Percentiles rank a stretch among this genome's conserved stretches.
These are phyloP conservation scores for Drosophila ezoana DNA, from an alignment of 2,888 invertebrate species.

Conservation along the genomic window DNA sequence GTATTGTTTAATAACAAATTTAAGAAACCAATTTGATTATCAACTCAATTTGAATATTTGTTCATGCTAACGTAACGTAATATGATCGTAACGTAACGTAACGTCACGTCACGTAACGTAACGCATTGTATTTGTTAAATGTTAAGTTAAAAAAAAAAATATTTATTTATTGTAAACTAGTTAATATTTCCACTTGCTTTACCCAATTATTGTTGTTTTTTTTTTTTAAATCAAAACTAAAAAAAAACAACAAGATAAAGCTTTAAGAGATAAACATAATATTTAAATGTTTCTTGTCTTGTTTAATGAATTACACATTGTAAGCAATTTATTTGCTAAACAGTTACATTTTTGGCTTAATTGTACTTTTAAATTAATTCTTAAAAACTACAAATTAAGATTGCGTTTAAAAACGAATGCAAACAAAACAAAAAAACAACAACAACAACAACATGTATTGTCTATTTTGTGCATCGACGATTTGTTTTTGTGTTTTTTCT, in stretches of 20 bases:
- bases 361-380: slow-evolving; percentile 81
- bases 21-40: too few relatives aligned
- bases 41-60: slow-evolving; percentile 19
- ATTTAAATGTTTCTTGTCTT: background rate
- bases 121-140: slow-evolving; percentile 36
- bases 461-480: slow-evolving; percentile 45
- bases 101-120: slow-evolving; percentile 26
- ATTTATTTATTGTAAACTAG: slow-evolving; percentile 18
- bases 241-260: slow-evolving; percentile 12
- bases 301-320: background rate
- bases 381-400: slow-evolving; percentile 76
- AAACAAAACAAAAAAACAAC: background rate
- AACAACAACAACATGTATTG: slow-evolving; percentile 2
- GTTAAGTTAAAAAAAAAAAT: slow-evolving; percentile 21
- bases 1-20: slow-evolving; percentile 10
- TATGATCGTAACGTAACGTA: slow-evolving; percentile 16
- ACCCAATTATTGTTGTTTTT: slow-evolving; percentile 6
- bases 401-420: slow-evolving; percentile 7
- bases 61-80: slow-evolving; percentile 32
- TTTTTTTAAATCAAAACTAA: background rate
- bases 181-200: slow-evolving; percentile 20
- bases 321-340: slow-evolving; percentile 5
- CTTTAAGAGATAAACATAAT: background rate
- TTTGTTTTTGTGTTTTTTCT: slow-evolving; percentile 52
- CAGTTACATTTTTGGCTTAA: slow-evolving; percentile 54